A percentile compares a stretch with the other conserved stretches of the same genome.
These are phyloP conservation scores for Octopus bimaculoides DNA, from an alignment of 1,140 invertebrate genomes.

Conservation along the genomic window DNA sequence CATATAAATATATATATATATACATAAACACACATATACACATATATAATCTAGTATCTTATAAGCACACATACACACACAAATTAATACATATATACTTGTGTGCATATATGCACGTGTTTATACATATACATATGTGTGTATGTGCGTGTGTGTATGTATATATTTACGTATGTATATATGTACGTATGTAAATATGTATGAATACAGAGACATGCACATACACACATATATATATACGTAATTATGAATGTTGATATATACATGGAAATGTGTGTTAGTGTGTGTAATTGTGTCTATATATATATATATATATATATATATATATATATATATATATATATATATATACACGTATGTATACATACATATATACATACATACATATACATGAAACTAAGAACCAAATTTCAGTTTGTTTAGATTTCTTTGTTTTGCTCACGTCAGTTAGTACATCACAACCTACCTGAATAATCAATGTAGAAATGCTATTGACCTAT, in stretches of 20 bases:
- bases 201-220: not conserved
- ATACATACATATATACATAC: not conserved
- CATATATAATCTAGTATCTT: not conserved
- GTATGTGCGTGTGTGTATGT: not conserved
- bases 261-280: not conserved
- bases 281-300: not conserved
- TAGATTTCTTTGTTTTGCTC: no score
- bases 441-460: no score
- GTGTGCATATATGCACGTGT: not conserved
- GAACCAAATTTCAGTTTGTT: no score
- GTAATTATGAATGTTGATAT: not conserved
- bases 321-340: not conserved
- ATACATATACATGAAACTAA: not conserved
- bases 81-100: not conserved
- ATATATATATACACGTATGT: not conserved
- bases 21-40: not conserved
- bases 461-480: no score
- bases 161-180: not conserved
- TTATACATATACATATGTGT: not conserved
- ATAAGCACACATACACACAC: not conserved
- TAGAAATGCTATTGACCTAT: no score
- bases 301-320: constrained; percentile 4
- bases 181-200: not conserved
- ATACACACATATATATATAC: not conserved
- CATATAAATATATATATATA: not conserved